Base-by-base conservation (phyloP, 2,797 vertebrate genomes). In the Rachycentron canadum region DNA sequence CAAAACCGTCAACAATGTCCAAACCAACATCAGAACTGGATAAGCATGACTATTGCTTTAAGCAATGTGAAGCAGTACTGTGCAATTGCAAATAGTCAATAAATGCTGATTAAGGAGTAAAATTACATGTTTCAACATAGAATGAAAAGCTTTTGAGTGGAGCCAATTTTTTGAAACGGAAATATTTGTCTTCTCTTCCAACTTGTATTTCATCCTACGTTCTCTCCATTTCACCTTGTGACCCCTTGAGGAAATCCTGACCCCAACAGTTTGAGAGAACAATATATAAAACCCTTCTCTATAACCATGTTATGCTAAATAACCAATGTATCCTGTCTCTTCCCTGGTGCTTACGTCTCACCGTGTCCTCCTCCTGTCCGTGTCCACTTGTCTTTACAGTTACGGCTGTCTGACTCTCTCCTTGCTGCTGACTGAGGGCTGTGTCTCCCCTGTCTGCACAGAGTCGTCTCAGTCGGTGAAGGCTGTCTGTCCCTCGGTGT, bases 381-480 rank as follows among this genome's bases (percentile, higher is more conserved):
- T 83, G 72, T 83, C 72, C 61, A 16, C 76, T 67, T 70, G 66
- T 84, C 81, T 80, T 64, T n/a, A 47, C 65, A 62, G 81, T 79
- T 77, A 65, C 52, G 41, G 72, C 50, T 83, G 75, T 81, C 85
- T 83, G 69, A 63, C 66, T 87, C 32, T 40, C 62, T 60, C 59
- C 60, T 34, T 32, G 65, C 59, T 49, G 69, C 79, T 60, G 79
- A 69, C 75, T 69, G 60, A 82, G 63, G 68, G 74, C 73, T 40
- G 30, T 61, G 57, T 69, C 75, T 68, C 49, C n/a, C 3, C 25
- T 67, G 58, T 55, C n/a, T 70, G 55, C 25, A 13, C 64, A 65
- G 41, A 69, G 38, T 55, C 12, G 64, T 26, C 47, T 80, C 43
- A 47, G 62, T 57, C 53, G 70, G 26, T 73, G 45, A 70, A 56